Evolutionary conservation across 1,140 invertebrate species (phyloP).

Genomic region (Sarcophaga bullata): DNA sequence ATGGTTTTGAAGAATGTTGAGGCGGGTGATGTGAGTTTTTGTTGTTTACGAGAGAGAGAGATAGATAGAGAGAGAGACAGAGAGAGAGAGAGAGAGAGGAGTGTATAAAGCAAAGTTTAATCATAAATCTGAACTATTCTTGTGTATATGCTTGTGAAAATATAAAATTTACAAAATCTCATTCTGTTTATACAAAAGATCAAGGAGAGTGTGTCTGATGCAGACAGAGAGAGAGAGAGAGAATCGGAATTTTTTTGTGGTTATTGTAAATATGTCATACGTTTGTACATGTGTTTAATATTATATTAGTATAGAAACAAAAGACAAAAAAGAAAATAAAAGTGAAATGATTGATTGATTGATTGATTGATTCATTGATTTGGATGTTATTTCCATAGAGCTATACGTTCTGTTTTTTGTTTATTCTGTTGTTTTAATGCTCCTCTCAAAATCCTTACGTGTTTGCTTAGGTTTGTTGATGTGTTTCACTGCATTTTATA

Average conservation of each 20-base stretch:
- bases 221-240: neutral
- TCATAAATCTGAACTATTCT: neutral
- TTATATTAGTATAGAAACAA: neutral
- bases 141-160: neutral
- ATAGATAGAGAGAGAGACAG: neutral
- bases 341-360: neutral
- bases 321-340: too few relatives aligned
- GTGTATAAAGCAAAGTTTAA: slow-evolving; percentile 12
- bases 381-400: neutral
- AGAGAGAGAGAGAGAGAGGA: neutral
- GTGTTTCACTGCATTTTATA: too few relatives aligned
- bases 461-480: too few relatives aligned
- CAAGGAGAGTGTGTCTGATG: too few relatives aligned
- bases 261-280: neutral
- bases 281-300: neutral
- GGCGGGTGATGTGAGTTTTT: too few relatives aligned
- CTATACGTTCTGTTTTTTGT: neutral
- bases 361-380: neutral
- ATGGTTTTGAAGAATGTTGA: too few relatives aligned
- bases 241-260: neutral
- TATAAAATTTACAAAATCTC: slow-evolving; percentile 10
- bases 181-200: neutral
- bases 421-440: neutral
- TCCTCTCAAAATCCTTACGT: too few relatives aligned
- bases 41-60: too few relatives aligned